Base-by-base conservation (phyloP, 2,888 invertebrate species). In the Temnothorax rugatulus region DNA sequence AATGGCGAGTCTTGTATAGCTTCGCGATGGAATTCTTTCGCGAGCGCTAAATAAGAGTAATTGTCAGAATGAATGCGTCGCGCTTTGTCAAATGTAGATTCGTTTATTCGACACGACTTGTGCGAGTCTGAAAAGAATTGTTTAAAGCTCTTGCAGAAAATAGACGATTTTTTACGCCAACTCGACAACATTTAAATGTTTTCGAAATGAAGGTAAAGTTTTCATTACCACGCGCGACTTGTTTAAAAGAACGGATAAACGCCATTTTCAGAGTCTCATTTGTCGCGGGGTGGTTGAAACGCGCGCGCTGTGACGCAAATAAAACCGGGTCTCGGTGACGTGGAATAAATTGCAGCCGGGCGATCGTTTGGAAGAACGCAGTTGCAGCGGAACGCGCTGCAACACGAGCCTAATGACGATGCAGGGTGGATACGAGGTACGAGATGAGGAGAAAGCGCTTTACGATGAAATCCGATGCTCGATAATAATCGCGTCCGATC, bases 381-480 rank as follows among this genome's bases (percentile, higher is more conserved):
- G 64, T 75, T 44, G 82, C 47, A 21, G 44, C 44, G 76, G 11
- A 47, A 29, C n/a, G 18, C 44, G 57, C 1, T 44, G 75, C 66
- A 44, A 64, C 66, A 66, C 47, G 76, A 83, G 13, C 21, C 66
- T 76, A 83, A 83, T 54, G 41, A 64, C 41, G 52, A 52, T 15
- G n/a, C 50, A 8, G 29, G 38, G 5, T 41, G 61, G 59, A 21
- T 7, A n/a, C 1, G 66, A 44, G 44, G 41, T 34, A 18, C 15
- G 64, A 47, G 29, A 25, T 13, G 50, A 66, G 52, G 83, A 77
- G 77, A 74, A 77, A 83, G 77, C 38, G 64, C 21, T 83, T 66
- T 41, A 57, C 82, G 38, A 75, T 69, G 82, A 75, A 83, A 75
- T 68, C 50, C 54, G n/a, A 83, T 34, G 64, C 77, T 50, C 59